Evolutionary conservation across 2,113 vertebrate genomes (phyloP), one percentile per base, ranked within the genome.

Genomic region (Sebastes fasciatus): DNA sequence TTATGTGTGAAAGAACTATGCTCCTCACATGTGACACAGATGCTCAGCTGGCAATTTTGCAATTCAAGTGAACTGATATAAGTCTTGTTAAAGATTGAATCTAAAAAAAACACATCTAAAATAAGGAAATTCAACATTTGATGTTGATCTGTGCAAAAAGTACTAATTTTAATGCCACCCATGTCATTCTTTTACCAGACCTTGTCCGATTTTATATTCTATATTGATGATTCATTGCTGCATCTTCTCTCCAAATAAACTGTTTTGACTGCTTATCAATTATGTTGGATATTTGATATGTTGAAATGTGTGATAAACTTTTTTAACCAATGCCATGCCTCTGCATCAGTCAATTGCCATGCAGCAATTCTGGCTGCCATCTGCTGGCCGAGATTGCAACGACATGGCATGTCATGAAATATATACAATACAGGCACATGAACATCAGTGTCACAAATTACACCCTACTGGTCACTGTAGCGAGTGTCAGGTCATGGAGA

Each of bases 311-410:
- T 60, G 43, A 16, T 19, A 12, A 34, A 54, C 49, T 0, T 45
- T 67, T 19, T 54, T 17, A 51, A 76, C 8, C 26, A 52, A 1
- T 55, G 34, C 1, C 0, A 42, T 45, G 34, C 42, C 4, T 65
- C 68, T 83, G 12, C 17, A 4, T 23, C 8, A 16, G 58, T 40
- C 6, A 6, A 26, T n/a, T 8, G n/a, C 52, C 19, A 74, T 86
- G 60, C 19, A 66, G 79, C 62, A 58, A 72, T 19, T 57, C 40
- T 73, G 55, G 48, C 82, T 87, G 88, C 91, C 92, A 80, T 87
- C 89, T 93, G 82, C 83, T 92, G 92, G 87, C 43, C 12, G 5
- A 46, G 16, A 73, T 51, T 70, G 16, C 1, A 85, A 71, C 6
- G 7, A 71, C 79, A 87, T 8, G 3, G 14, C 68, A 2, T 51